Evolutionary conservation across 2,113 vertebrate species (phyloP).

Genomic region (Psilopogon haemacephalus): DNA sequence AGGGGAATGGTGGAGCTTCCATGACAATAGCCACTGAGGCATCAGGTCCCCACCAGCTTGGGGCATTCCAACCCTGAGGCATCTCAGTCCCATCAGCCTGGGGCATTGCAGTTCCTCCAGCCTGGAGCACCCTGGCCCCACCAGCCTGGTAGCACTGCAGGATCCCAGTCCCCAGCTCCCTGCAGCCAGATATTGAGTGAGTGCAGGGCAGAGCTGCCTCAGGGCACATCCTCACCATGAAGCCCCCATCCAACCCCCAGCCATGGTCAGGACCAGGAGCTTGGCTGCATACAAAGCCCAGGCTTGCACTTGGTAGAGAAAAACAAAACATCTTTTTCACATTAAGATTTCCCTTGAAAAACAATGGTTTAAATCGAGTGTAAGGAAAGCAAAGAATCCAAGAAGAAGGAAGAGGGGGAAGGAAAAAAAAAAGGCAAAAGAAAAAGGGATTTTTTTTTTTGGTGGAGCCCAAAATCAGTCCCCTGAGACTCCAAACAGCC

Average conservation of each 20-base stretch:
- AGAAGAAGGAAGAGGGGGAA: not conserved
- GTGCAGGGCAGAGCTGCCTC: not conserved
- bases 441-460: not conserved
- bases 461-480: not conserved
- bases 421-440: not conserved
- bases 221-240: not conserved
- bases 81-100: not conserved
- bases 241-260: not conserved
- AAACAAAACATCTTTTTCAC: conserved; percentile 52
- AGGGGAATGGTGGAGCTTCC: rapidly evolving
- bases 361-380: conserved; percentile 48
- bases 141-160: not conserved
- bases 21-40: not conserved
- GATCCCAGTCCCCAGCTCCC: not conserved
- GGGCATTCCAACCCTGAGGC: rapidly evolving
- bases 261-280: not conserved
- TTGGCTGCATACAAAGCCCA: not conserved
- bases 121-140: rapidly evolving
- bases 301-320: not conserved
- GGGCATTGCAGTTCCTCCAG: rapidly evolving
- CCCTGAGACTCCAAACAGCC: not conserved
- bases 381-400: not conserved
- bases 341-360: conserved; percentile 61
- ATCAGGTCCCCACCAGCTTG: not conserved
- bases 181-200: not conserved